Conservation (phyloP, 1,140 invertebrate genomes). For the Microplitis demolitor region DNA sequence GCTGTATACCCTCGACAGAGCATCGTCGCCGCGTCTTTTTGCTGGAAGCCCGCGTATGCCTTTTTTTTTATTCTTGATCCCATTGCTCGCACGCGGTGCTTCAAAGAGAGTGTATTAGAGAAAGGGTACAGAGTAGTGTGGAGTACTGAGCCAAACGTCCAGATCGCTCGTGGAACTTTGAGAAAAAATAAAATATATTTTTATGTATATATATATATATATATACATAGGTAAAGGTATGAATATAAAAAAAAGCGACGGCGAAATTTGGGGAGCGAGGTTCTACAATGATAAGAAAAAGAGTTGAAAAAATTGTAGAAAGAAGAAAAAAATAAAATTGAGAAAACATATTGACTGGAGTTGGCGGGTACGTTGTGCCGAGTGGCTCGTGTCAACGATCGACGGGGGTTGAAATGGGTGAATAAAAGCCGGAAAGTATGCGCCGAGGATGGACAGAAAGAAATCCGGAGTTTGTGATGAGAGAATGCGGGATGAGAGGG, state of each 20-base stretch:
- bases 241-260: neutral
- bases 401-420: conserved; percentile 37
- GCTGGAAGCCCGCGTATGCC: neutral
- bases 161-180: neutral
- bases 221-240: too few relatives aligned
- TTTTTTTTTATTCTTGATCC: conserved; percentile 9
- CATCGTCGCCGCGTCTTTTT: neutral
- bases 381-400: conserved; percentile 12
- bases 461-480: neutral
- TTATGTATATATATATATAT: too few relatives aligned
- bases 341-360: conserved; percentile 20
- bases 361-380: conserved; percentile 17
- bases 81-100: conserved; percentile 5
- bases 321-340: conserved; percentile 35
- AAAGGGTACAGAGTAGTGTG: too few relatives aligned
- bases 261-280: neutral
- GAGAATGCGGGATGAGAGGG: too few relatives aligned
- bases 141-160: conserved; percentile 1
- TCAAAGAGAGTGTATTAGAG: neutral
- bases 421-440: conserved; percentile 41
- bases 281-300: conserved; percentile 9
- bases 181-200: neutral
- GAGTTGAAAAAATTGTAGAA: conserved; percentile 30
- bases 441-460: conserved; percentile 29
- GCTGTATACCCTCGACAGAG: too few relatives aligned